These are phyloP conservation scores for Graphium colonna DNA, from an alignment of 2,888 invertebrate species.

Conservation along the genomic window DNA sequence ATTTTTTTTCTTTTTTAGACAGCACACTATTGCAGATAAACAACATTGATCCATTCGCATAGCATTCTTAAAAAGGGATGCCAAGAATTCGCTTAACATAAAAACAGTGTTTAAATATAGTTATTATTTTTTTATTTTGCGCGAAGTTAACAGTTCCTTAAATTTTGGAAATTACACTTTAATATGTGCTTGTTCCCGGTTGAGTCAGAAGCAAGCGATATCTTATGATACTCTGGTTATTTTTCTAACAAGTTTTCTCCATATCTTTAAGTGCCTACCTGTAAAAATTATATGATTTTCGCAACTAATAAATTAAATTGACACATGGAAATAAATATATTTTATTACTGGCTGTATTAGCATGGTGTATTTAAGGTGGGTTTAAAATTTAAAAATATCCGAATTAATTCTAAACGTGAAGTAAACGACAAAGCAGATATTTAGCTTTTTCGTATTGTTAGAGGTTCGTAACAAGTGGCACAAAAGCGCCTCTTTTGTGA, in stretches of 20 bases:
- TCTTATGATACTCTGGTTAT: constrained; percentile 6
- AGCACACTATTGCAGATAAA: neutral
- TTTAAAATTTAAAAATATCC: no score
- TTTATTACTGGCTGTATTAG: no score
- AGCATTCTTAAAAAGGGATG: no score
- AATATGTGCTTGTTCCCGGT: constrained; percentile 9
- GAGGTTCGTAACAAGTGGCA: constrained; percentile 10
- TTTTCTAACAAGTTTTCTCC: constrained; percentile 5
- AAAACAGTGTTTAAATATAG: no score
- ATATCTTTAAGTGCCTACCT: no score
- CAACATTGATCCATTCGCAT: no score
- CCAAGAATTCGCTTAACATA: no score
- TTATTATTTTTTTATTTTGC: no score
- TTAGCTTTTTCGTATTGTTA: constrained; percentile 5
- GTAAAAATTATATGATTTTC: no score
- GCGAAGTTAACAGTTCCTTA: constrained; percentile 6
- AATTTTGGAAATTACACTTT: constrained; percentile 6
- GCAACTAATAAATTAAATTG: neutral
- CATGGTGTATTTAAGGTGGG: no score
- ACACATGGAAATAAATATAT: neutral
- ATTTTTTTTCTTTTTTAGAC: no score
- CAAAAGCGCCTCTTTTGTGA: constrained; percentile 7
- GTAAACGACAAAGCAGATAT: neutral
- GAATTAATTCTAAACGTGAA: neutral
- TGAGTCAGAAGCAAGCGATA: constrained; percentile 7